A percentile compares a stretch with the other conserved stretches of the same genome.
These are phyloP conservation scores for Apamea crenata DNA, from an alignment of 2,888 invertebrate genomes.

Conservation along the genomic window DNA sequence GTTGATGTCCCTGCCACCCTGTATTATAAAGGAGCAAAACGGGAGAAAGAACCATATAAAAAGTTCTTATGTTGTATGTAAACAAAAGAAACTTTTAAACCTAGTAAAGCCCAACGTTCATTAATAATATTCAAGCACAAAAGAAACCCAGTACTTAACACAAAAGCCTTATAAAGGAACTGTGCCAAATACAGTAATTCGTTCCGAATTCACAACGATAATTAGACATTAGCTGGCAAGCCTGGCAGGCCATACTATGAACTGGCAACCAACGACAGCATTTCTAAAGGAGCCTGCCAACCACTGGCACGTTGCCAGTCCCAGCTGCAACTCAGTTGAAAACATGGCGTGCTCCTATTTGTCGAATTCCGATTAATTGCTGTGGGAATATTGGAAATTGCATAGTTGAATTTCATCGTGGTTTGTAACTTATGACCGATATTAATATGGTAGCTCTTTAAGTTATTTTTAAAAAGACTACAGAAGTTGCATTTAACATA, in stretches of 20 bases:
- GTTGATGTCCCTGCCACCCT: not conserved
- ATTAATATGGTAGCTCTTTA: not conserved
- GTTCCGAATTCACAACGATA: constrained; percentile 49
- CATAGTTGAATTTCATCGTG: not conserved
- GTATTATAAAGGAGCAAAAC: not conserved
- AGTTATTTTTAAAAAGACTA: not conserved
- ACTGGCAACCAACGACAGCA: constrained; percentile 45
- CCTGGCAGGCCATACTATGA: constrained; percentile 53
- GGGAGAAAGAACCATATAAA: too few species aligned
- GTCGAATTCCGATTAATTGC: constrained; percentile 31
- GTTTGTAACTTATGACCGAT: constrained; percentile 2
- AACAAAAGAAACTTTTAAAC: not conserved
- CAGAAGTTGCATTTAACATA: not conserved
- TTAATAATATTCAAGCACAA: constrained; percentile 25
- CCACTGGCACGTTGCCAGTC: constrained; percentile 58
- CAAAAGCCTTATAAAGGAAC: constrained; percentile 25
- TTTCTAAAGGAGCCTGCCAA: constrained; percentile 53
- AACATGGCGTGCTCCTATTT: constrained; percentile 25
- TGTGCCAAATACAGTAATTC: constrained; percentile 60
- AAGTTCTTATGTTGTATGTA: not conserved
- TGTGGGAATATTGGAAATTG: constrained; percentile 32
- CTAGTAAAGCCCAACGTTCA: constrained; percentile 10
- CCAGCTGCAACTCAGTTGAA: constrained; percentile 47
- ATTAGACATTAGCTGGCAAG: constrained; percentile 56
- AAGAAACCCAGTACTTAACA: constrained; percentile 15